phyloP scores from a whole-genome alignment of 2,888 invertebrate species.

The Lutraria lutraria region DNA sequence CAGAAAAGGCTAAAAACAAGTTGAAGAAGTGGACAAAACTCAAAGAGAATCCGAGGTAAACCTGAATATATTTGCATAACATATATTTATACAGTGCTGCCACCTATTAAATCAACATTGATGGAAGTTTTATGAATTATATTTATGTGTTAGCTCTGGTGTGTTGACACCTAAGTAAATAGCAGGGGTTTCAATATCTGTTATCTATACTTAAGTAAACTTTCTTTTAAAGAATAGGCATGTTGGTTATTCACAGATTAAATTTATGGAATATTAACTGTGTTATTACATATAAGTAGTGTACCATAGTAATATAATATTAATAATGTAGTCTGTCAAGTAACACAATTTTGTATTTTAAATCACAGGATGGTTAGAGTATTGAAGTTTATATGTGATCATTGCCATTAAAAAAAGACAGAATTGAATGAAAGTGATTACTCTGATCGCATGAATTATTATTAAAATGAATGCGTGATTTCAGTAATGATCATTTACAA shows the following conservation, averaged over 20 bases:
- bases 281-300: not conserved
- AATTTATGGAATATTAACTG: not conserved
- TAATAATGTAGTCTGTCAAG: too few species aligned
- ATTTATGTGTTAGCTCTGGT: not conserved
- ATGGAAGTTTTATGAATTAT: not conserved
- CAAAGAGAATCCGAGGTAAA: not conserved
- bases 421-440: too few species aligned
- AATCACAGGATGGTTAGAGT: too few species aligned
- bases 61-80: not conserved
- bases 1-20: conserved; percentile 11
- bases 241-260: not conserved
- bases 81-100: not conserved
- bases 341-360: too few species aligned
- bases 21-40: not conserved
- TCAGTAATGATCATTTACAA: too few species aligned
- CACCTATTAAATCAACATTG: not conserved
- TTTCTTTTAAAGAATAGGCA: not conserved
- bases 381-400: too few species aligned
- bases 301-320: too few species aligned
- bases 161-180: conserved; percentile 3
- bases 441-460: too few species aligned
- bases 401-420: too few species aligned
- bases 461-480: too few species aligned
- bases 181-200: not conserved
- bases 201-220: conserved; percentile 20